phyloP scores from a whole-genome alignment of 2,113 vertebrate genomes.

The Psilopsiagon aurifrons region DNA sequence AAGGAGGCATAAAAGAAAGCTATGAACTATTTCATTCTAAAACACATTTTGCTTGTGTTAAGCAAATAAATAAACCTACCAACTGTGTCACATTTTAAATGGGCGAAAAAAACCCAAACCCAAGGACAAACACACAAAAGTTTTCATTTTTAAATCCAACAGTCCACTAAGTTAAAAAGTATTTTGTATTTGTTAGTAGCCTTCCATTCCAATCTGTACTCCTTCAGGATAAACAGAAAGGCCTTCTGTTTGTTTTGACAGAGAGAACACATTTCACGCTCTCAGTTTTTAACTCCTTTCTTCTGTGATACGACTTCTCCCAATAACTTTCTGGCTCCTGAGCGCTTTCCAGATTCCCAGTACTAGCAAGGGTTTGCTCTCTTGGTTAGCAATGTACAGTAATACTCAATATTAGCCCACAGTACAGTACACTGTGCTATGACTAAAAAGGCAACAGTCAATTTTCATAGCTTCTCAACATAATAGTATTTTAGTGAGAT shows the following conservation, averaged over 20 bases:
- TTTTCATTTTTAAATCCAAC: not conserved
- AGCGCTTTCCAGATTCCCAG: not conserved
- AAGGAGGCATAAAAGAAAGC: not conserved
- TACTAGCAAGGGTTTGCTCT: not conserved
- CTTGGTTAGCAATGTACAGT: not conserved
- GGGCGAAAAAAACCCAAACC: not conserved
- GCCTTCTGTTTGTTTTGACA: not conserved
- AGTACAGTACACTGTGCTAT: not conserved
- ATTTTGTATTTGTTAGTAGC: not conserved
- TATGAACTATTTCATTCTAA: not conserved
- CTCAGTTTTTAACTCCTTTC: rapidly evolving
- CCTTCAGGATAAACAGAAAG: not conserved
- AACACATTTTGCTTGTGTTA: not conserved
- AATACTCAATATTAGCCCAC: not conserved
- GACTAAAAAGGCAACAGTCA: not conserved
- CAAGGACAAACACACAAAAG: not conserved
- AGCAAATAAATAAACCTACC: not conserved
- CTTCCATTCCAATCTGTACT: not conserved
- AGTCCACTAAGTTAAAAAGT: not conserved
- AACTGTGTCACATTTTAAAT: not conserved
- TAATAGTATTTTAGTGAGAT: not conserved
- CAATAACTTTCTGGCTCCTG: not conserved
- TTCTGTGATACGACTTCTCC: not conserved
- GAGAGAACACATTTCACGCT: not conserved
- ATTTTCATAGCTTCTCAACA: not conserved